A percentile compares a stretch with the other conserved stretches of the same genome.
Evolutionary conservation across 2,888 invertebrate genomes (phyloP).

Genomic region (Pyrocoelia pectoralis): DNA sequence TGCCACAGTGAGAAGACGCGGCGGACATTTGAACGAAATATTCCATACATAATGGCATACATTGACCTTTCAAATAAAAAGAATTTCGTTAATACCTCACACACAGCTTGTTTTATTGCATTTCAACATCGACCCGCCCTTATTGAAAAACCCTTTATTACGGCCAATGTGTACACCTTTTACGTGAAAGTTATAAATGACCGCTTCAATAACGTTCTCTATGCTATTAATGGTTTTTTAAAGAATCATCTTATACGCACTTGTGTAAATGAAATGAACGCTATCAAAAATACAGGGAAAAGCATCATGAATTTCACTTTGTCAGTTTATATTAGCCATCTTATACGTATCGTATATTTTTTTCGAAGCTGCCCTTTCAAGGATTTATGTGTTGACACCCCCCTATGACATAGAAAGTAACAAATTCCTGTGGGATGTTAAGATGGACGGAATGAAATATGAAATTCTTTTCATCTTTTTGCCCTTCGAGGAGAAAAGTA

Average conservation of each 20-base stretch:
- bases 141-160: too few species aligned
- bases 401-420: conserved; percentile 40
- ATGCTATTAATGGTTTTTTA: not conserved
- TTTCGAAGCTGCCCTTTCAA: conserved; percentile 39
- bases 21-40: too few species aligned
- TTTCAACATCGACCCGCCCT: too few species aligned
- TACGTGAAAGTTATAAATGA: too few species aligned
- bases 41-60: too few species aligned
- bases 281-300: not conserved
- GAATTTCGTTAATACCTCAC: too few species aligned
- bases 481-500: not conserved
- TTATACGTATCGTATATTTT: conserved; percentile 45
- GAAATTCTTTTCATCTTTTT: conserved; percentile 44
- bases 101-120: too few species aligned
- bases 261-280: not conserved
- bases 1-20: too few species aligned
- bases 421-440: conserved; percentile 47
- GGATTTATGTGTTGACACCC: conserved; percentile 47
- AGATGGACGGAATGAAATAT: conserved; percentile 46
- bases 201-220: not conserved
- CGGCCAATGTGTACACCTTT: too few species aligned
- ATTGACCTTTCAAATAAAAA: too few species aligned
- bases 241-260: not conserved
- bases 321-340: conserved; percentile 47
- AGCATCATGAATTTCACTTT: conserved; percentile 44